A percentile compares a stretch with the other conserved stretches of the same genome.
These are phyloP conservation scores for Caranx melampygus DNA, from an alignment of 2,113 vertebrate genomes.

Conservation along the genomic window DNA sequence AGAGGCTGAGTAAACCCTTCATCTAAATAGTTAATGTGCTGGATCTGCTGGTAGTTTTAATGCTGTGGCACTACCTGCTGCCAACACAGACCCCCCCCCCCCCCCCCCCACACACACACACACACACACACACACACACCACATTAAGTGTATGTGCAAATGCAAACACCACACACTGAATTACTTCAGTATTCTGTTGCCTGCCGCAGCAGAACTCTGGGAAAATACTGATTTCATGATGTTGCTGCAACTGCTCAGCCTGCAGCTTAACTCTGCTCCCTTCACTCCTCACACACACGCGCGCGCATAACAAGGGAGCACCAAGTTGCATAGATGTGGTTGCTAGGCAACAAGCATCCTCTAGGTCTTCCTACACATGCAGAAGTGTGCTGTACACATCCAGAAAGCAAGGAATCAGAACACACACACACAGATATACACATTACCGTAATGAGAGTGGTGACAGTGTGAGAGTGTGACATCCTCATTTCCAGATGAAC, in stretches of 20 bases:
- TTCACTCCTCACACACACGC: not conserved
- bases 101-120: not conserved
- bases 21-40: too few relatives aligned
- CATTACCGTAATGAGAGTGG: slow-evolving; percentile 24
- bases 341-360: slow-evolving; percentile 85
- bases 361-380: slow-evolving; percentile 76
- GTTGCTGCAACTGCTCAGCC: slow-evolving; percentile 61
- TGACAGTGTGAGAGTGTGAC: slow-evolving; percentile 34
- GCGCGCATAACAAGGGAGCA: slow-evolving; percentile 28
- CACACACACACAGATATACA: slow-evolving; percentile 11
- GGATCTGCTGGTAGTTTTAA: not conserved
- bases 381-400: slow-evolving; percentile 40
- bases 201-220: slow-evolving; percentile 65
- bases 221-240: slow-evolving; percentile 72
- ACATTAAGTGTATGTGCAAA: not conserved
- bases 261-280: slow-evolving; percentile 40
- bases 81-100: not conserved
- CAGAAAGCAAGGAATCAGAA: slow-evolving; percentile 30
- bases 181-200: slow-evolving; percentile 1
- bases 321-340: slow-evolving; percentile 70
- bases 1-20: not conserved
- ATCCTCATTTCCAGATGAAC: slow-evolving; percentile 51
- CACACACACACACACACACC: not conserved
- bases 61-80: not conserved
- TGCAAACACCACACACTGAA: not conserved